Percentiles rank a stretch among this genome's conserved stretches.
Evolutionary conservation across 1,140 invertebrate genomes (phyloP).

Genomic region (Sarcophaga peregrina): DNA sequence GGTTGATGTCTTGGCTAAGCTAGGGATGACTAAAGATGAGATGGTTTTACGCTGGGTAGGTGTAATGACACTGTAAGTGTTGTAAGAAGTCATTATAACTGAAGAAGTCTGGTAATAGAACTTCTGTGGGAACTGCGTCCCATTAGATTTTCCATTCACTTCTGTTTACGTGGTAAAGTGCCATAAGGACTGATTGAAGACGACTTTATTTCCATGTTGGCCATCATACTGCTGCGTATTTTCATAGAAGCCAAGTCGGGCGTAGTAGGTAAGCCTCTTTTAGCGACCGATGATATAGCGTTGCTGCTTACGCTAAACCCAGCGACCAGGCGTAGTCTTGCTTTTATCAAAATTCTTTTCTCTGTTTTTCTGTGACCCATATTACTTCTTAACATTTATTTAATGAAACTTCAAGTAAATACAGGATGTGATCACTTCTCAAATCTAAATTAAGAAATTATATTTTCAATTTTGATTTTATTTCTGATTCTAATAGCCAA

Average conservation of each 20-base stretch:
- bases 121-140: slow-evolving; percentile 65
- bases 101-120: slow-evolving; percentile 67
- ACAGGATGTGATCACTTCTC: too few species aligned
- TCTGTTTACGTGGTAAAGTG: slow-evolving; percentile 76
- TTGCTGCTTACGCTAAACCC: too few species aligned
- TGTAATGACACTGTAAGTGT: slow-evolving; percentile 48
- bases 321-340: too few species aligned
- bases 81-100: slow-evolving; percentile 55
- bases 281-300: slow-evolving; percentile 43
- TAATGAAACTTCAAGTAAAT: too few species aligned
- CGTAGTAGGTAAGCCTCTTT: slow-evolving; percentile 51
- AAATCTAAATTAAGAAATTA: too few species aligned
- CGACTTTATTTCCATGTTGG: slow-evolving; percentile 67
- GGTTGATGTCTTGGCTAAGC: slow-evolving; percentile 60
- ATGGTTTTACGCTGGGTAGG: slow-evolving; percentile 36
- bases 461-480: too few species aligned
- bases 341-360: too few species aligned
- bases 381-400: too few species aligned
- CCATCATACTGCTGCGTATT: slow-evolving; percentile 61
- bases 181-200: slow-evolving; percentile 71
- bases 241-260: slow-evolving; percentile 61
- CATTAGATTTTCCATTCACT: slow-evolving; percentile 68
- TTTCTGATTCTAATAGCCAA: too few species aligned
- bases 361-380: too few species aligned
- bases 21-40: slow-evolving; percentile 43